These are phyloP conservation scores for Zelostemma sp. DNA, from an alignment of 1,140 invertebrate species.

Conservation along the genomic window DNA sequence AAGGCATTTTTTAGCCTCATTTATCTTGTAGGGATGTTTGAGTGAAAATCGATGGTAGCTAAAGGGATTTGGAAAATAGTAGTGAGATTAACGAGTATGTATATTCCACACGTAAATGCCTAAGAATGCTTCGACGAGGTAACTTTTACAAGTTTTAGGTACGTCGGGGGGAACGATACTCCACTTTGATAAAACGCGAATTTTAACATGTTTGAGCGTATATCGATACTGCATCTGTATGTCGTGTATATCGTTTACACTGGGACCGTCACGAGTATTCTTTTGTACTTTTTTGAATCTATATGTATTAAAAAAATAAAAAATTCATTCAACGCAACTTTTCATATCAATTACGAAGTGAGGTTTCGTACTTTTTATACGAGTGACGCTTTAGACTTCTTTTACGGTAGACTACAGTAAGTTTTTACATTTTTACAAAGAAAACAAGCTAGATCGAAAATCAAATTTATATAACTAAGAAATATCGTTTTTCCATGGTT, in stretches of 20 bases:
- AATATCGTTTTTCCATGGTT: too few species aligned
- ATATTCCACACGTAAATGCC: conserved; percentile 31
- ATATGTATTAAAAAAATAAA: not conserved
- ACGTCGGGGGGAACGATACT: conserved; percentile 13
- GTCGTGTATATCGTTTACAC: conserved; percentile 64
- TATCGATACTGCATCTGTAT: conserved; percentile 55
- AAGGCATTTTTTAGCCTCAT: too few species aligned
- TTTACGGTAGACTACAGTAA: too few species aligned
- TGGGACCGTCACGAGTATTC: conserved; percentile 45
- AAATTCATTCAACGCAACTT: not conserved
- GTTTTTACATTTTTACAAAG: too few species aligned
- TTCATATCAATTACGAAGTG: too few species aligned
- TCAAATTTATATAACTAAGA: too few species aligned
- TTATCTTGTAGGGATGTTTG: not conserved
- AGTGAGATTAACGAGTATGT: conserved; percentile 44
- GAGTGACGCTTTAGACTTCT: too few species aligned
- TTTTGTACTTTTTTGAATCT: conserved; percentile 21
- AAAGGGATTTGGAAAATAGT: conserved; percentile 19
- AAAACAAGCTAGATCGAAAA: too few species aligned
- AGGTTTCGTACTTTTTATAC: too few species aligned
- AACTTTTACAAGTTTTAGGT: conserved; percentile 24
- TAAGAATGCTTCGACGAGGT: conserved; percentile 34
- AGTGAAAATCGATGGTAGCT: too few species aligned
- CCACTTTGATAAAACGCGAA: conserved; percentile 4
- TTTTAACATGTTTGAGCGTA: conserved; percentile 18